Evolutionary conservation across 2,797 vertebrate genomes (phyloP), one percentile per base, ranked within the genome.

Genomic region (Gymnothorax javanicus): DNA sequence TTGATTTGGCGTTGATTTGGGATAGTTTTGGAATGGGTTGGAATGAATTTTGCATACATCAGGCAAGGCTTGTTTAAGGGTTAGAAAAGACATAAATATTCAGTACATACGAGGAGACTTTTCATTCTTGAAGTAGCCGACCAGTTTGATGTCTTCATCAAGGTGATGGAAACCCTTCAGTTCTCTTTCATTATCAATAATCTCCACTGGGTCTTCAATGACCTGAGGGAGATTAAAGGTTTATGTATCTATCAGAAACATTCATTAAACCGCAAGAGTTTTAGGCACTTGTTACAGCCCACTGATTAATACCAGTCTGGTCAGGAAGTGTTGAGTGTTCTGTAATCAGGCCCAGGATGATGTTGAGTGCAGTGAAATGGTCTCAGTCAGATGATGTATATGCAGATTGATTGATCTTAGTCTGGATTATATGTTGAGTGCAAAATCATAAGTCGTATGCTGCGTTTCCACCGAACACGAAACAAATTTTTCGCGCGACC

Each of bases 131-230:
- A 99, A 98, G 92, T 95, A 98, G 83, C 97, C 98, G 0, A 98
- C 97, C 90, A 98, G 94, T 91, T 96, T 98, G 93, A 95, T 97
- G 88, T 97, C 97, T 15, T 98, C 98, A 0, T 98, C 97, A 0
- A 97, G 94, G 87, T 97, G 97, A 93, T 96, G 90, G 88, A 99
- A 98, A 0, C 97, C 97, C 90, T 97, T 96, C 67, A 98, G 95
- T 91, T 98, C 97, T 0, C 94, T 93, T 0, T 97, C 96, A 0
- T 98, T 98, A 84, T 97, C 96, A 0, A 98, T 97, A 88, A 98
- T 91, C 93, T 99, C 98, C 83, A 98, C 96, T 0, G 98, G 97
- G 7, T 99, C 97, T 86, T 99, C 97, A 11, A 99, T 95, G 88
- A 98, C 97, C 98, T 98, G 86, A 33, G 0, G 20, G 11, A 12